Percentiles rank a stretch among this genome's conserved stretches.
Evolutionary conservation across 2,888 invertebrate genomes (phyloP).

Genomic region (Caenorhabditis sp.): DNA sequence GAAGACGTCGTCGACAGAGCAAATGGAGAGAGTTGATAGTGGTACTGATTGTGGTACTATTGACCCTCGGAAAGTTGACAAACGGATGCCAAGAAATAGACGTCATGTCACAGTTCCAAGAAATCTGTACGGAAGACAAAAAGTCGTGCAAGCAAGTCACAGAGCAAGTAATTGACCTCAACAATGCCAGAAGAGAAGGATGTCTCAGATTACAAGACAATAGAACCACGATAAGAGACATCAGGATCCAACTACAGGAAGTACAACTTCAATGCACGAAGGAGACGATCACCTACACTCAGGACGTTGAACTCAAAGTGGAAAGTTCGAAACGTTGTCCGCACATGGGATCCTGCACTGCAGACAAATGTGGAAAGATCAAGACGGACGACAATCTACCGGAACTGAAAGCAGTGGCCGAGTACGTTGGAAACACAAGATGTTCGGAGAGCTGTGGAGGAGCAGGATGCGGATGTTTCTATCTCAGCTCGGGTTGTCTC

Average conservation of each 20-base stretch:
- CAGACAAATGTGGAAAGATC: slow-evolving; percentile 6
- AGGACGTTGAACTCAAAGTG: neutral
- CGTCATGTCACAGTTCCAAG: neutral
- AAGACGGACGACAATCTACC: neutral
- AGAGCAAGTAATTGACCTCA: neutral
- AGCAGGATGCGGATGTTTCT: slow-evolving; percentile 24
- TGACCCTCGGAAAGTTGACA: neutral
- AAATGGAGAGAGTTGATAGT: slow-evolving; percentile 1
- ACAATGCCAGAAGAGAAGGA: neutral
- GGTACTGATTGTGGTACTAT: neutral
- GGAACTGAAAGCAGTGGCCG: slow-evolving; percentile 2
- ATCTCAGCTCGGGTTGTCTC: slow-evolving; percentile 8
- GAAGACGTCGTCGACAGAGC: neutral
- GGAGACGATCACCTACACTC: neutral
- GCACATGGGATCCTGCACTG: slow-evolving; percentile 14
- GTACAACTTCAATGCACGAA: neutral
- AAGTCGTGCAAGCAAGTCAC: neutral
- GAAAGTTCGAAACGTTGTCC: slow-evolving; percentile 17
- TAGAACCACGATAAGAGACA: neutral
- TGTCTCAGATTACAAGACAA: neutral
- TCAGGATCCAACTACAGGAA: neutral
- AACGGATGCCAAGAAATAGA: slow-evolving; percentile 17
- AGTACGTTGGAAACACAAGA: neutral
- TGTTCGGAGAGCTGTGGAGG: slow-evolving; percentile 24
- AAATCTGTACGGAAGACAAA: neutral